phyloP scores from a whole-genome alignment of 2,888 invertebrate genomes.

The Melanchra persicariae region DNA sequence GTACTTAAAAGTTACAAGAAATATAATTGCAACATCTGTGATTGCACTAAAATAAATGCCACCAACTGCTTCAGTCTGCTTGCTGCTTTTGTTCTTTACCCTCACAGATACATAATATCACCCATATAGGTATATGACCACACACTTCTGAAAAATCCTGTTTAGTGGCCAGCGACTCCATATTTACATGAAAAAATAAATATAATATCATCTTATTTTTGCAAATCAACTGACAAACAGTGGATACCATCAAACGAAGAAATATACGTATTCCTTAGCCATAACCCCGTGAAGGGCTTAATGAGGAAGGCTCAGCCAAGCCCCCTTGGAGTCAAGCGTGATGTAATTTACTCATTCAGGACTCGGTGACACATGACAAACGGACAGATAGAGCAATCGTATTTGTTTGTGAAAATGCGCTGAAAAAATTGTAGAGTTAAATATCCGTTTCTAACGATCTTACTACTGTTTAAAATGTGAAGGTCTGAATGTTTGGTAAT shows the following conservation, averaged over 20 bases:
- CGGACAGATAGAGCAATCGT: slow-evolving; percentile 1
- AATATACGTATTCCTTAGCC: neutral
- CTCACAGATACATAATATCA: too few species aligned
- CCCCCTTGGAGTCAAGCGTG: slow-evolving; percentile 46
- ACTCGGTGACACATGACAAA: slow-evolving; percentile 24
- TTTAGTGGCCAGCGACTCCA: too few species aligned
- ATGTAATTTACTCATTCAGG: slow-evolving; percentile 25
- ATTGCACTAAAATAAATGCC: too few species aligned
- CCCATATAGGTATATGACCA: too few species aligned
- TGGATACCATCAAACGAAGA: slow-evolving; percentile 1
- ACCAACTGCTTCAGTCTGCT: too few species aligned
- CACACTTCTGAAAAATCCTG: too few species aligned
- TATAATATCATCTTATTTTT: neutral
- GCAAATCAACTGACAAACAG: slow-evolving; percentile 7
- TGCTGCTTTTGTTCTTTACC: too few species aligned
- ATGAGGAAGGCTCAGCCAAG: slow-evolving; percentile 2
- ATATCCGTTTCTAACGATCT: too few species aligned
- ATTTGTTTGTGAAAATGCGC: neutral
- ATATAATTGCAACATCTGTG: too few species aligned
- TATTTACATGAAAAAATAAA: neutral
- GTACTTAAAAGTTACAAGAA: too few species aligned
- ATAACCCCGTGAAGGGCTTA: slow-evolving; percentile 34
- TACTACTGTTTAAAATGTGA: too few species aligned
- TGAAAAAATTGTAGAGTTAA: neutral
- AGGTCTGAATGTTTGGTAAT: too few species aligned